Base-by-base conservation (phyloP, 2,797 vertebrate species). In the Scomberomorus guttatus region DNA sequence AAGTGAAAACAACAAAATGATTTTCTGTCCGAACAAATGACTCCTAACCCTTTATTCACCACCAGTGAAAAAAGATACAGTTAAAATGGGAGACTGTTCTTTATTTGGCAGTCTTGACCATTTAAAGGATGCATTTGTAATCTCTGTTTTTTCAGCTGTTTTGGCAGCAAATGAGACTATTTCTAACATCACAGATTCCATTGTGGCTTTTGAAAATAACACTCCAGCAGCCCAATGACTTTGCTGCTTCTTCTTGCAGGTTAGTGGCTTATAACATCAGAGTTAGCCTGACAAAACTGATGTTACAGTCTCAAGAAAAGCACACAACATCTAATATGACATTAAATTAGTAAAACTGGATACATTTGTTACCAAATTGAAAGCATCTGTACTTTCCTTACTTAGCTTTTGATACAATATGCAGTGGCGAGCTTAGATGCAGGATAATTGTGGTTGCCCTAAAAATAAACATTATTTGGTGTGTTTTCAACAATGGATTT, bases 291-390 rank as follows among this genome's bases (percentile, higher is more conserved):
- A 44, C 5, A 24, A 14, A 46, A 52, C 50, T n/a, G 14, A 60
- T 60, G 29, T 46, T 57, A 72, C 24, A 75, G 44, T 52, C 51
- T 62, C 42, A 55, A 44, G 46, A 39, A 67, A 51, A 67, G 18
- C 42, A 54, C 17, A 37, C 10, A 29, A 12, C 42, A 60, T 72
- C 42, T 32, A 18, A 11, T 25, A 20, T 50, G 17, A 42, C 61
- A 56, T 10, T 55, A 20, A 68, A 69, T 73, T 18, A 18, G 13
- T 54, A 74, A 54, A 13, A 54, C 6, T 14, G 50, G 10, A 72
- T 63, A 60, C 52, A 68, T 59, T 59, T 56, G 24, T 60, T 9
- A 32, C 48, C n/a, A 58, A 62, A 22, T 13, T n/a, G 7, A 34
- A 13, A 15, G 2, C n/a, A 57, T 34, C 22, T 60, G 37, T 50